Conservation (phyloP, 2,888 invertebrate genomes). For the Gryllus longicercus region DNA sequence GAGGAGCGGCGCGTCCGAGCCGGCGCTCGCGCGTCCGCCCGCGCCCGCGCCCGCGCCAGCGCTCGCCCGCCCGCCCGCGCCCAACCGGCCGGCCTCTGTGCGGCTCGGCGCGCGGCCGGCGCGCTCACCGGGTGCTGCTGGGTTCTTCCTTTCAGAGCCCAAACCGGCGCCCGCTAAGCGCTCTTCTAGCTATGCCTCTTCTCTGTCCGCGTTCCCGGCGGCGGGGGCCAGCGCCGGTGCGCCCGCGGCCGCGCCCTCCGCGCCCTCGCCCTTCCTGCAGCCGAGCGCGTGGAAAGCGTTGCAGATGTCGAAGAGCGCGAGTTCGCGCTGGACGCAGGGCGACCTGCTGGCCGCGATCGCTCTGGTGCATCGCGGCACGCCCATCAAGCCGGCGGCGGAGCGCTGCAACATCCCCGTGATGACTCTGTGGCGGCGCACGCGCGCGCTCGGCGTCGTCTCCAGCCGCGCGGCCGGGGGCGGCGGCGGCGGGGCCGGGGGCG, state of each 20-base stretch:
- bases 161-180: slow-evolving; percentile 31
- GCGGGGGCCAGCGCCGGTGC: slow-evolving; percentile 25
- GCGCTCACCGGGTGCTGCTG: slow-evolving; percentile 23
- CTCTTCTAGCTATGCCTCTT: slow-evolving; percentile 31
- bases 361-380: slow-evolving; percentile 44
- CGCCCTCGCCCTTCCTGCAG: slow-evolving; percentile 27
- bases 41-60: no score
- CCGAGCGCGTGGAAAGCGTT: slow-evolving; percentile 37
- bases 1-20: no score
- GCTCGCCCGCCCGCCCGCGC: not conserved
- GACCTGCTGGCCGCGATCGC: slow-evolving; percentile 43
- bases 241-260: slow-evolving; percentile 26
- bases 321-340: slow-evolving; percentile 43
- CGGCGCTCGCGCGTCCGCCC: no score
- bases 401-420: slow-evolving; percentile 45
- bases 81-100: not conserved
- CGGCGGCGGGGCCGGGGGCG: not conserved
- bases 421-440: slow-evolving; percentile 46
- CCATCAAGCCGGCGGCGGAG: slow-evolving; percentile 45
- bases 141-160: slow-evolving; percentile 36
- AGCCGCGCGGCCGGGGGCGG: slow-evolving; percentile 39
- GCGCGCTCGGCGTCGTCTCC: slow-evolving; percentile 43
- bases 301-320: slow-evolving; percentile 37
- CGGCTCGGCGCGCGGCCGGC: not conserved
- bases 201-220: slow-evolving; percentile 30